Percentiles rank a stretch among this genome's conserved stretches.
Evolutionary conservation across 2,888 invertebrate species (phyloP).

Genomic region (Amphipoea lucens): DNA sequence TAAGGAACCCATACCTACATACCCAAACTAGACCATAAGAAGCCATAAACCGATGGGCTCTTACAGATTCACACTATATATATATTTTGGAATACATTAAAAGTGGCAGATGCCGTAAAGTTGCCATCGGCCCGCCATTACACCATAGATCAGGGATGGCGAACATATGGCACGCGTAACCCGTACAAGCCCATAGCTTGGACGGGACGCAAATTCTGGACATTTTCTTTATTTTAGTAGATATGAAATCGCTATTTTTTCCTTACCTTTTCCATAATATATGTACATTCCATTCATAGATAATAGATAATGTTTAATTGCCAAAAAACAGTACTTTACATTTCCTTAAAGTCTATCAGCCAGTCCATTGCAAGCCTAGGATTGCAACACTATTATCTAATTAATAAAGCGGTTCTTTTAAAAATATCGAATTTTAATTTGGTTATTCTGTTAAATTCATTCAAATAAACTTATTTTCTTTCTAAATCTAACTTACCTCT

Average conservation of each 20-base stretch:
- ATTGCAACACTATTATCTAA: no score
- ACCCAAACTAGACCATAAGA: slow-evolving; percentile 27
- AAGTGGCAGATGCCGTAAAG: slow-evolving; percentile 63
- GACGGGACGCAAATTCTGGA: neutral
- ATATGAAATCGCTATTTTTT: neutral
- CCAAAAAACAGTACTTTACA: neutral
- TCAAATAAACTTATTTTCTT: no score
- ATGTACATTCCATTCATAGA: neutral
- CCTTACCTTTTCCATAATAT: neutral
- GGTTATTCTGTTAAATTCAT: neutral
- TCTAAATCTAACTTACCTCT: neutral
- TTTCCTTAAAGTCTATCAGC: no score
- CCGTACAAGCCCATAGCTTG: no score
- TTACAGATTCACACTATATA: slow-evolving; percentile 58
- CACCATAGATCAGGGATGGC: slow-evolving; percentile 39
- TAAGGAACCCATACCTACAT: slow-evolving; percentile 34
- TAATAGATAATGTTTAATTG: neutral
- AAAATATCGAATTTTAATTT: neutral
- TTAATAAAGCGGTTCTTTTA: neutral
- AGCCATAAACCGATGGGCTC: slow-evolving; percentile 33
- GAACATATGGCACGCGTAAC: neutral
- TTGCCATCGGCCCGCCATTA: slow-evolving; percentile 52
- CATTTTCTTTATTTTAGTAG: neutral
- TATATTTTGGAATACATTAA: slow-evolving; percentile 59
- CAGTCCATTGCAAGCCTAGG: no score